Conservation (phyloP, 2,113 vertebrate species). For the Garra rufa region DNA sequence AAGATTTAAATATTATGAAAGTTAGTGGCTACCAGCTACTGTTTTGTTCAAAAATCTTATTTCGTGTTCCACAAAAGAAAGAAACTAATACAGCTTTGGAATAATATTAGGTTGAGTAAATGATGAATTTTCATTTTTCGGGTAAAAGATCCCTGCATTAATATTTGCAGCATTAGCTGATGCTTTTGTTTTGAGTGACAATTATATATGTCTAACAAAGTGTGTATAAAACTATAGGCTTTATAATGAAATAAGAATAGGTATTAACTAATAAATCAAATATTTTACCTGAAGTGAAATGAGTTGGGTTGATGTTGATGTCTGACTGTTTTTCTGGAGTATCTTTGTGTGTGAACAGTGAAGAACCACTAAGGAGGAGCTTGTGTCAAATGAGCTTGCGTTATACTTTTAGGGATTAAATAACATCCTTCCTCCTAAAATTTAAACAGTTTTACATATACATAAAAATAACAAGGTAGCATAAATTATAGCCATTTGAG, state of each 20-base stretch:
- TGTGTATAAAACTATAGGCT: not conserved
- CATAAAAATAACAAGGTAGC: not conserved
- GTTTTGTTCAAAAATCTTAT: too few species aligned
- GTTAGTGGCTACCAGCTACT: too few species aligned
- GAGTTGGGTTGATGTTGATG: not conserved
- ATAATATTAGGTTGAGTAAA: too few species aligned
- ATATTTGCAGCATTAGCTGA: not conserved
- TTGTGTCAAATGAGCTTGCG: not conserved
- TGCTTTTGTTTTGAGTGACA: not conserved
- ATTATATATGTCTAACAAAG: not conserved
- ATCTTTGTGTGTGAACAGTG: not conserved
- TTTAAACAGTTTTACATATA: not conserved
- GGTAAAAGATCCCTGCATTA: too few species aligned
- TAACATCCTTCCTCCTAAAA: not conserved
- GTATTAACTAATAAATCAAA: not conserved
- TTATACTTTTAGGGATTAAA: not conserved
- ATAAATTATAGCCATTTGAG: not conserved
- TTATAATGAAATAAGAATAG: not conserved
- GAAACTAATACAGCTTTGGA: too few species aligned
- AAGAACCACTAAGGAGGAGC: not conserved
- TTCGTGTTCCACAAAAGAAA: too few species aligned
- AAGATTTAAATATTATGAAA: too few species aligned
- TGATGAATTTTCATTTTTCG: too few species aligned
- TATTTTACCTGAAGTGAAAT: conserved; percentile 3
- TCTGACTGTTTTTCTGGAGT: not conserved